Percentiles rank a stretch among this genome's conserved stretches.
These are phyloP conservation scores for Phallusia fumigata DNA, from an alignment of 23 tunicate genomes.

Conservation along the genomic window DNA sequence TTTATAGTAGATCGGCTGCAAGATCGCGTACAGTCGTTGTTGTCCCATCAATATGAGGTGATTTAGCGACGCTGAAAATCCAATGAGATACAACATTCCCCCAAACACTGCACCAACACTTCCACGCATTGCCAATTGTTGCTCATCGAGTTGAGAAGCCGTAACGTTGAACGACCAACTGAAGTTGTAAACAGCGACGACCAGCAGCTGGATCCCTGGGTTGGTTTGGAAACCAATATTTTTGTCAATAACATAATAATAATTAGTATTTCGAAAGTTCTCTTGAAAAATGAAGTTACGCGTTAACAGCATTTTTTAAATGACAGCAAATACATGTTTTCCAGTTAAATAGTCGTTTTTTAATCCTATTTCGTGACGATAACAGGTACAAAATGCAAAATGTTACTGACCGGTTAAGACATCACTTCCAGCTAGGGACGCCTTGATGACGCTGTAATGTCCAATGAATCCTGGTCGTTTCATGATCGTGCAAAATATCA, in stretches of 20 bases:
- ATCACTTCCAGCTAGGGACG: not conserved
- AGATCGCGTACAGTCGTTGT: constrained; percentile 2
- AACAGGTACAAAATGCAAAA: not conserved
- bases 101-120: not conserved
- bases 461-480: not conserved
- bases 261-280: not conserved
- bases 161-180: constrained; percentile 1
- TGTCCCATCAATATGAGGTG: not conserved
- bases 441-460: not conserved
- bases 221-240: too few relatives aligned
- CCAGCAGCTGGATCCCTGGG: not conserved
- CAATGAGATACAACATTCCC: not conserved
- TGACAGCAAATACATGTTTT: too few relatives aligned
- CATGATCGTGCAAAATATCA: not conserved
- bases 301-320: not conserved
- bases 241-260: too few relatives aligned
- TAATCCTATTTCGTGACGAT: not conserved
- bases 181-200: constrained; percentile 13
- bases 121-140: not conserved
- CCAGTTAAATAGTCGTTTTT: too few relatives aligned
- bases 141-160: not conserved
- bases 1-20: not conserved
- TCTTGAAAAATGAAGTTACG: not conserved
- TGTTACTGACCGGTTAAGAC: constrained; percentile 2
- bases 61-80: not conserved